A percentile compares a stretch with the other conserved stretches of the same genome.
Evolutionary conservation across 2,888 invertebrate genomes (phyloP).

Genomic region (Elegia similella): DNA sequence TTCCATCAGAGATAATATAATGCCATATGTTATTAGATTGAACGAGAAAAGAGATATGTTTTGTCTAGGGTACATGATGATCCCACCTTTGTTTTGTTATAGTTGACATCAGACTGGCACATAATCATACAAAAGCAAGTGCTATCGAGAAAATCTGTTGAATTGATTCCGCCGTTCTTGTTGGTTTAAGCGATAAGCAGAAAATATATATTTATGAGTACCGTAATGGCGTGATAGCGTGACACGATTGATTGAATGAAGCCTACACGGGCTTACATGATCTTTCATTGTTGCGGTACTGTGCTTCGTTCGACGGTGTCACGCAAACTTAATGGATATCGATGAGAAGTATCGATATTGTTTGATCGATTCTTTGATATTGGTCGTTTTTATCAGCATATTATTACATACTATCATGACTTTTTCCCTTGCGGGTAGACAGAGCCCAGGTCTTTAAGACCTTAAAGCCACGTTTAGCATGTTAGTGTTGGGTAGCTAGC

Average conservation of each 20-base stretch:
- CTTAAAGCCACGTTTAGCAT: too few relatives aligned
- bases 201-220: conserved; percentile 41
- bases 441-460: too few relatives aligned
- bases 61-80: background rate
- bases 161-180: conserved; percentile 1
- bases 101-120: conserved; percentile 8
- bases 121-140: background rate
- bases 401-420: too few relatives aligned
- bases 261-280: conserved; percentile 29
- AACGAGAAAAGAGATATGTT: too few relatives aligned
- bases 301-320: conserved; percentile 46
- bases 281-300: conserved; percentile 50
- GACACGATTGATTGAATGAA: conserved; percentile 52
- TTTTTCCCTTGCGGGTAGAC: too few relatives aligned
- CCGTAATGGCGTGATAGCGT: conserved; percentile 57
- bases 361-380: background rate
- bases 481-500: too few relatives aligned
- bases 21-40: too few relatives aligned
- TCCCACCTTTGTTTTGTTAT: conserved; percentile 11
- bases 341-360: conserved; percentile 19
- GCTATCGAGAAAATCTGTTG: conserved; percentile 7
- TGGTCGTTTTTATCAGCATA: background rate
- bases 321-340: conserved; percentile 51
- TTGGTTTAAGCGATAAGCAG: conserved; percentile 25
- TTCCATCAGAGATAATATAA: too few relatives aligned